Evolutionary conservation across 2,888 invertebrate genomes (phyloP).

Genomic region (Mystacides longicornis): DNA sequence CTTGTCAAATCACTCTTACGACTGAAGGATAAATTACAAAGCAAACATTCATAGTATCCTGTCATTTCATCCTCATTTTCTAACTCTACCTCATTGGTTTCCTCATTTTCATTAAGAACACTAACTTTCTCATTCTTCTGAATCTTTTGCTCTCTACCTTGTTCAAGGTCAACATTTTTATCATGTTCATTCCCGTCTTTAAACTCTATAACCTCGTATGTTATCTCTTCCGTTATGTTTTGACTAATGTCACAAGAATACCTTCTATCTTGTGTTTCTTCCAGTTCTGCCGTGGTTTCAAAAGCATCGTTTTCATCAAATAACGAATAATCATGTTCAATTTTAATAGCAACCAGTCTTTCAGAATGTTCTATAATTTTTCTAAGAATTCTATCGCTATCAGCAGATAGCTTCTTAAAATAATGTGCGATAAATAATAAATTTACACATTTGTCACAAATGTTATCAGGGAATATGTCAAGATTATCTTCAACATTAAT

Average conservation of each 20-base stretch:
- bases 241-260: not conserved
- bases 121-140: not conserved
- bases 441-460: not conserved
- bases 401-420: not conserved
- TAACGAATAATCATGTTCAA: not conserved
- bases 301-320: not conserved
- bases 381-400: not conserved
- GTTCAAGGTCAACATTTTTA: not conserved
- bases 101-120: not conserved
- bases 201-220: too few species aligned
- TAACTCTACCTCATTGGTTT: not conserved
- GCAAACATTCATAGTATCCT: not conserved
- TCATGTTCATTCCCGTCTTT: not conserved
- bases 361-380: not conserved
- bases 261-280: not conserved
- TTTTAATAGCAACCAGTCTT: not conserved
- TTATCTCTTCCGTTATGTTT: not conserved
- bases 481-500: not conserved
- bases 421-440: not conserved
- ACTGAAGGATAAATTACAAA: not conserved
- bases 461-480: not conserved
- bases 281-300: too few species aligned
- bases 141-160: not conserved
- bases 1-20: not conserved
- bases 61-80: not conserved